Percentiles rank a stretch among this genome's conserved stretches.
Conservation (phyloP, 64 coral and sea anemone species). For the Stichodactyla helianthus region DNA sequence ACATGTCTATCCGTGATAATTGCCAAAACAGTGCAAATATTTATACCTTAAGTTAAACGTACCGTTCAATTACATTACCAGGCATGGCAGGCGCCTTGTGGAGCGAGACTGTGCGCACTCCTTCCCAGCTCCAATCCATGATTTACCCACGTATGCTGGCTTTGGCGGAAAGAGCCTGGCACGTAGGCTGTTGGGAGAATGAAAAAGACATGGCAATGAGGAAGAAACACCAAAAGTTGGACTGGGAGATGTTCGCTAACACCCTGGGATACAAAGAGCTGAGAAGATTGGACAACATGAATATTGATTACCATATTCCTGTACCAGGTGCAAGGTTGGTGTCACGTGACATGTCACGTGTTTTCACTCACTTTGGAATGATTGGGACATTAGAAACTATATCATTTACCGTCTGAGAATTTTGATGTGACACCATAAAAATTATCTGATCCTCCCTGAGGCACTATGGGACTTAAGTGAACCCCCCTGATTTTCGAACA, state of each 20-base stretch:
- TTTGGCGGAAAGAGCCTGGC: conserved; percentile 88
- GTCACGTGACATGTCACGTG: not conserved
- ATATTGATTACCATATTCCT: conserved; percentile 80
- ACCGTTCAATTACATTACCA: not conserved
- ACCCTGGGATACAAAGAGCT: conserved; percentile 78
- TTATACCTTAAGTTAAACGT: too few species aligned
- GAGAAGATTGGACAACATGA: conserved; percentile 62
- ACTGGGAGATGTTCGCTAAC: conserved; percentile 88
- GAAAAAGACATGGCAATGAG: conserved; percentile 44
- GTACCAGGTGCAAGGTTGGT: conserved; percentile 64
- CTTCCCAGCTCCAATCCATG: conserved; percentile 88
- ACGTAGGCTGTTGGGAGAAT: conserved; percentile 73
- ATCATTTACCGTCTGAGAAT: too few species aligned
- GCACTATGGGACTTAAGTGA: too few species aligned
- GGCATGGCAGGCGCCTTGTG: conserved; percentile 88
- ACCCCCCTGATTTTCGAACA: too few species aligned
- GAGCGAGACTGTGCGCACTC: conserved; percentile 79
- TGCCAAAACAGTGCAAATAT: too few species aligned
- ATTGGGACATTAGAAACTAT: not conserved
- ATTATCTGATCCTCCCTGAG: too few species aligned
- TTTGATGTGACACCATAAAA: too few species aligned
- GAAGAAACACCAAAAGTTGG: conserved; percentile 30
- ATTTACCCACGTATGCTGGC: conserved; percentile 79
- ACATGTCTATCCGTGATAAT: too few species aligned
- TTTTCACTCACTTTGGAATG: not conserved